phyloP scores from a whole-genome alignment of 2,888 invertebrate genomes.

The Calameuta pallipes region DNA sequence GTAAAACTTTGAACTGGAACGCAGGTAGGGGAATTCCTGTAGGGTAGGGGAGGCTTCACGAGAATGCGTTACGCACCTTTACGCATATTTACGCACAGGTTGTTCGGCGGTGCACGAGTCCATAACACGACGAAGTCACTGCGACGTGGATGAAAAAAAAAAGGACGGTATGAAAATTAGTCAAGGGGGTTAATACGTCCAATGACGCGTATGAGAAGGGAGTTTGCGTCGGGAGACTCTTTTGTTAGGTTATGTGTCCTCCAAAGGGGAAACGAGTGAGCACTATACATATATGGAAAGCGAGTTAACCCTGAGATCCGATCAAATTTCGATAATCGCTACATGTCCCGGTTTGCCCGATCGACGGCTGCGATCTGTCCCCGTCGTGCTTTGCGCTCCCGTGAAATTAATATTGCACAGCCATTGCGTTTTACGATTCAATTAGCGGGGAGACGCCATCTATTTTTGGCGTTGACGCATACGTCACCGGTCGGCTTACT shows the following conservation, averaged over 20 bases:
- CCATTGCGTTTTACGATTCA: slow-evolving; percentile 5
- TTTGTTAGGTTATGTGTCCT: neutral
- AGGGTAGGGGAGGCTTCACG: neutral
- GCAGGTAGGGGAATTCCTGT: neutral
- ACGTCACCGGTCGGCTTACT: neutral
- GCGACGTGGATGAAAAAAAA: neutral
- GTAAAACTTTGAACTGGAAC: neutral
- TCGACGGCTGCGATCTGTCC: neutral
- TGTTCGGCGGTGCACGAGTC: neutral
- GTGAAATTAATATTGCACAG: slow-evolving; percentile 6
- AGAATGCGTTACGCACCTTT: neutral
- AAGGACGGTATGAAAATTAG: neutral
- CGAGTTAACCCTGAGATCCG: neutral
- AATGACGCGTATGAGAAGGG: neutral
- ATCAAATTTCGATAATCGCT: neutral
- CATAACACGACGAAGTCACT: neutral
- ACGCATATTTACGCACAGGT: neutral
- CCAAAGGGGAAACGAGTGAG: neutral
- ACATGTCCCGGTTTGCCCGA: neutral
- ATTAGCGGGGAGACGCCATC: neutral
- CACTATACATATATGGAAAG: neutral
- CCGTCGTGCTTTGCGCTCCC: neutral
- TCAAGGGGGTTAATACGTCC: neutral
- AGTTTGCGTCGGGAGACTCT: neutral
- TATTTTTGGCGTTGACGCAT: slow-evolving; percentile 1